Evolutionary conservation across 2,797 vertebrate genomes (phyloP).

Genomic region (Naso thynnoides): DNA sequence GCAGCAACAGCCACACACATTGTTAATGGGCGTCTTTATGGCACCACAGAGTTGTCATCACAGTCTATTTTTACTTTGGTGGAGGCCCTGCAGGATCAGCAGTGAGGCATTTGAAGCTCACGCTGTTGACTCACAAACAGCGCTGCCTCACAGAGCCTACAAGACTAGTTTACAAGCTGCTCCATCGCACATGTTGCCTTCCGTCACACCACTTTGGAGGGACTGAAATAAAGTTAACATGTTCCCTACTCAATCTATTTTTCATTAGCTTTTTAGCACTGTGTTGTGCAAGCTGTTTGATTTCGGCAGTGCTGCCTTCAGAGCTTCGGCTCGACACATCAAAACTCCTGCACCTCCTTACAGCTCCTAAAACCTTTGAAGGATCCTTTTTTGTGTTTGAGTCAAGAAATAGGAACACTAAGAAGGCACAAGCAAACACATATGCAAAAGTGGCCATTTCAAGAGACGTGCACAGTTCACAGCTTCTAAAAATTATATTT

Average conservation of each 20-base stretch:
- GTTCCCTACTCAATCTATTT: conserved; percentile 73
- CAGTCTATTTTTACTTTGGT: conserved; percentile 80
- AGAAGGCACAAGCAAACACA: conserved; percentile 32
- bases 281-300: conserved; percentile 73
- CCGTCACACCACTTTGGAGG: conserved; percentile 65
- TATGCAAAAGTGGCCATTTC: conserved; percentile 41
- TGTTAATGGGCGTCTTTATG: conserved; percentile 77
- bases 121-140: conserved; percentile 80
- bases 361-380: conserved; percentile 60
- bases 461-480: conserved; percentile 30
- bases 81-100: conserved; percentile 77
- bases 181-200: conserved; percentile 75
- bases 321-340: conserved; percentile 68
- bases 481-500: conserved; percentile 14
- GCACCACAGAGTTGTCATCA: conserved; percentile 74
- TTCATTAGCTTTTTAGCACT: conserved; percentile 77
- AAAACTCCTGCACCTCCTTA: conserved; percentile 64
- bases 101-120: conserved; percentile 80
- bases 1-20: conserved; percentile 70
- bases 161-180: conserved; percentile 83
- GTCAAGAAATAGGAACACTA: conserved; percentile 47
- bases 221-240: conserved; percentile 69
- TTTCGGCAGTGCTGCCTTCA: conserved; percentile 61
- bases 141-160: conserved; percentile 77
- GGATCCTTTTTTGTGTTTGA: conserved; percentile 59